Conservation (phyloP, 2,888 invertebrate species). For the Tachina grossa region DNA sequence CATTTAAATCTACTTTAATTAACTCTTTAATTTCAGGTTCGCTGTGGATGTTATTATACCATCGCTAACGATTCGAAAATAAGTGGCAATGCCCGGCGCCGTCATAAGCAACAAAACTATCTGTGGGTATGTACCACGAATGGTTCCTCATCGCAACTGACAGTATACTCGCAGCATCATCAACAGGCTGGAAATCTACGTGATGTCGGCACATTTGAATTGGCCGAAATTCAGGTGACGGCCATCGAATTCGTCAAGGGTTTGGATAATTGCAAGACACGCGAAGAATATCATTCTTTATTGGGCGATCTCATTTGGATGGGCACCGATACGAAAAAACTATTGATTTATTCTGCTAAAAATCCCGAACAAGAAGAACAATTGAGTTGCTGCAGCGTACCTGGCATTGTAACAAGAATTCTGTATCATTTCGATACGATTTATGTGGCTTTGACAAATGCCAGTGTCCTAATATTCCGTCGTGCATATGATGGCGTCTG, state of each 20-base stretch:
- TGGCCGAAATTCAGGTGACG: slow-evolving; percentile 91
- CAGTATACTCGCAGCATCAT: slow-evolving; percentile 89
- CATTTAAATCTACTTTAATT: too few species aligned
- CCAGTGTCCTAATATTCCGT: slow-evolving; percentile 89
- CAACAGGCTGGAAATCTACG: slow-evolving; percentile 89
- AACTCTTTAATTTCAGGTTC: slow-evolving; percentile 85
- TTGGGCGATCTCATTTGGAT: slow-evolving; percentile 93
- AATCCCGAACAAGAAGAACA: slow-evolving; percentile 93
- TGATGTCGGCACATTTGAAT: slow-evolving; percentile 89
- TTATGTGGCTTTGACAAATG: slow-evolving; percentile 93
- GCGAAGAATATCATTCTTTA: slow-evolving; percentile 78
- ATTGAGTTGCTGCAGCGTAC: slow-evolving; percentile 87
- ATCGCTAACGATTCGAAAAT: slow-evolving; percentile 85
- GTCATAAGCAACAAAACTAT: slow-evolving; percentile 89
- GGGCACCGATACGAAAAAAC: slow-evolving; percentile 92
- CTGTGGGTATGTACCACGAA: slow-evolving; percentile 95
- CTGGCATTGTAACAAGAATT: slow-evolving; percentile 89
- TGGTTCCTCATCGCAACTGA: slow-evolving; percentile 89
- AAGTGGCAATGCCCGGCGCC: slow-evolving; percentile 84
- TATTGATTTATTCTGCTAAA: slow-evolving; percentile 91
- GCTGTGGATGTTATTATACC: slow-evolving; percentile 95
- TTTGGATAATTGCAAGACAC: slow-evolving; percentile 80
- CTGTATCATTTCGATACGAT: slow-evolving; percentile 93
- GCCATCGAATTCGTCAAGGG: slow-evolving; percentile 94
- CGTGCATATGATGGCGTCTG: slow-evolving; percentile 89